Evolutionary conservation across 2,888 invertebrate genomes (phyloP), one percentile per base, ranked within the genome.

Genomic region (Clitarchus hookeri): DNA sequence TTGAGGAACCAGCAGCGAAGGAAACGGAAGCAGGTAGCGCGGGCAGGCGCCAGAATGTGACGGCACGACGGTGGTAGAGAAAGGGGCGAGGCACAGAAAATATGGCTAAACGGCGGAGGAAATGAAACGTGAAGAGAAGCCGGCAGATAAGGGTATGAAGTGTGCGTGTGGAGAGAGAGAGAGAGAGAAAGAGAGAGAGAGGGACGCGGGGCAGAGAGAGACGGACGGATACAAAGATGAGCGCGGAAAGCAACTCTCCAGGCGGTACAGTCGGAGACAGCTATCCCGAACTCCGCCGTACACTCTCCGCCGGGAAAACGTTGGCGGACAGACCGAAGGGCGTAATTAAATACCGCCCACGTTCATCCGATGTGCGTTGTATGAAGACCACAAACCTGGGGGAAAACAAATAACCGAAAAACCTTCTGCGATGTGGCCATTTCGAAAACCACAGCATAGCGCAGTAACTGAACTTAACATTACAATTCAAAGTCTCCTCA

Each of bases 61-160:
- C 27, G 79, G n/a, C 26, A 36, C 13, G 79, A 25, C 12, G 26
- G 27, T 11, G 19, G 82, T 19, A 44, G 27, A 12, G 82, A 23
- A 19, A n/a, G 23, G 13, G 44, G 82, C 8, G 82, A 23, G 19
- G 82, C 19, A 36, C 44, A 36, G 82, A 36, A 82, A 82, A 82
- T 82, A 82, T 82, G 82, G 82, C 82, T 82, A 82, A 82, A 82
- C 27, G 82, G 26, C 13, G 44, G 82, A 82, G 82, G 82, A 82
- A 82, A 82, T 82, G 36, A 82, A 82, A 36, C 82, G 36, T 82
- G 36, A 26, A 82, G 26, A 82, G 82, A 82, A 82, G 82, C 82
- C 23, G 82, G 27, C 44, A 82, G 82, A 82, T 82, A 82, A 82
- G 65, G 65, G 65, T 19, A n/a, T 65, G 65, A 12, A 65, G 65